phyloP scores from a whole-genome alignment of 2,888 invertebrate species.

The Myopa testacea region DNA sequence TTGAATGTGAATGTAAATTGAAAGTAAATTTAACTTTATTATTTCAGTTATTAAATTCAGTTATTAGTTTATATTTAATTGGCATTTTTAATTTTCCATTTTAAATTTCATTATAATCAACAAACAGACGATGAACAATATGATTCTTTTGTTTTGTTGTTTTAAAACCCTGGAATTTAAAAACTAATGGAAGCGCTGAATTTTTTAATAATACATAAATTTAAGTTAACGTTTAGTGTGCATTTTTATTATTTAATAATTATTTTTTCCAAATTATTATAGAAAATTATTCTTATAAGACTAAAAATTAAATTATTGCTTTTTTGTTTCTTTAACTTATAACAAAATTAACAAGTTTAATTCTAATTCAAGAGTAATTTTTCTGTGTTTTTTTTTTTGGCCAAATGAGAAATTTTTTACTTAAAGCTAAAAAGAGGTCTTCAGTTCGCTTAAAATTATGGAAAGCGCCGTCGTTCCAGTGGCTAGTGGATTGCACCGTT shows the following conservation, averaged over 20 bases:
- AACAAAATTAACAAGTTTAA: constrained; percentile 1
- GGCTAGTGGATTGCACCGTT: constrained; percentile 45
- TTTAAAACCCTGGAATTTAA: constrained; percentile 1
- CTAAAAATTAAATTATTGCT: background rate
- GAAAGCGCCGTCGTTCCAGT: background rate
- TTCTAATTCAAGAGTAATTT: background rate
- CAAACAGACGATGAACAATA: too few relatives aligned
- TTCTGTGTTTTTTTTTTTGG: constrained; percentile 21
- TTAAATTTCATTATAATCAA: too few relatives aligned
- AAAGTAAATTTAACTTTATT: too few relatives aligned
- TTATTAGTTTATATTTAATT: too few relatives aligned
- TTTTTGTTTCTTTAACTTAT: too few relatives aligned
- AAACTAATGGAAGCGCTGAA: constrained; percentile 45
- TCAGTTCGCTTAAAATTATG: constrained; percentile 50
- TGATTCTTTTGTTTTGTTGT: too few relatives aligned
- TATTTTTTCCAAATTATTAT: background rate
- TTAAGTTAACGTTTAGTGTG: background rate
- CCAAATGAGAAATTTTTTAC: constrained; percentile 38
- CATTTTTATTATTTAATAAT: too few relatives aligned
- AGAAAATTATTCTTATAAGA: background rate
- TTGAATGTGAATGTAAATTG: too few relatives aligned
- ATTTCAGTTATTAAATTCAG: too few relatives aligned
- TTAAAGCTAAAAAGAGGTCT: constrained; percentile 50
- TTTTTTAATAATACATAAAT: background rate
- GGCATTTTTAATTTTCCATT: too few relatives aligned